Conservation (phyloP, 2,888 invertebrate genomes). For the Nephrotoma appendiculata region DNA sequence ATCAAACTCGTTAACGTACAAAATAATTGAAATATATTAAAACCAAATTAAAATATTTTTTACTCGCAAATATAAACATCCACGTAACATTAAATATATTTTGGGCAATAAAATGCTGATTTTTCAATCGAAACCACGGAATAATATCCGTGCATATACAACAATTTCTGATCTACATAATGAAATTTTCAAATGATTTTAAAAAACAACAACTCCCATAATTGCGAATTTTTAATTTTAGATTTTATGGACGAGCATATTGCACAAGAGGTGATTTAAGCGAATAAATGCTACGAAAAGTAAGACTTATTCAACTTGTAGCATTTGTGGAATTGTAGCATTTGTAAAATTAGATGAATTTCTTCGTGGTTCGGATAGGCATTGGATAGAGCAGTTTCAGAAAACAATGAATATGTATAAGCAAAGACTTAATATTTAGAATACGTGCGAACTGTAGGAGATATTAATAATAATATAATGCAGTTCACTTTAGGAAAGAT, state of each 20-base stretch:
- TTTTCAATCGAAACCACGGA: background rate
- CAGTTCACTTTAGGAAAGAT: too few species aligned
- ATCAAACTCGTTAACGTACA: background rate
- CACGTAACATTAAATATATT: background rate
- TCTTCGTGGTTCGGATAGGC: too few species aligned
- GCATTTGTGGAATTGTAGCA: too few species aligned
- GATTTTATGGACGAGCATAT: background rate
- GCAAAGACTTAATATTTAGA: too few species aligned
- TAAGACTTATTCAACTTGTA: background rate
- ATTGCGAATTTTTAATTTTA: background rate
- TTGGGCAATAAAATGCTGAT: background rate
- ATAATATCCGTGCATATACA: background rate
- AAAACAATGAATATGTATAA: too few species aligned
- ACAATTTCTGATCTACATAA: background rate
- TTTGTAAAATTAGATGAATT: too few species aligned
- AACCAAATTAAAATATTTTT: background rate
- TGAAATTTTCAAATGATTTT: background rate
- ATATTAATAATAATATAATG: too few species aligned
- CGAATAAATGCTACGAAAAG: background rate
- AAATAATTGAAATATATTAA: background rate
- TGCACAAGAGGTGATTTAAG: background rate
- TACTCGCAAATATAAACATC: background rate
- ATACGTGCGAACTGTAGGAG: too few species aligned
- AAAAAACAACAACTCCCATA: background rate
- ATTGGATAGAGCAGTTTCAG: too few species aligned